Evolutionary conservation across 2,797 vertebrate species (phyloP).

Genomic region (Myotis planiceps): DNA sequence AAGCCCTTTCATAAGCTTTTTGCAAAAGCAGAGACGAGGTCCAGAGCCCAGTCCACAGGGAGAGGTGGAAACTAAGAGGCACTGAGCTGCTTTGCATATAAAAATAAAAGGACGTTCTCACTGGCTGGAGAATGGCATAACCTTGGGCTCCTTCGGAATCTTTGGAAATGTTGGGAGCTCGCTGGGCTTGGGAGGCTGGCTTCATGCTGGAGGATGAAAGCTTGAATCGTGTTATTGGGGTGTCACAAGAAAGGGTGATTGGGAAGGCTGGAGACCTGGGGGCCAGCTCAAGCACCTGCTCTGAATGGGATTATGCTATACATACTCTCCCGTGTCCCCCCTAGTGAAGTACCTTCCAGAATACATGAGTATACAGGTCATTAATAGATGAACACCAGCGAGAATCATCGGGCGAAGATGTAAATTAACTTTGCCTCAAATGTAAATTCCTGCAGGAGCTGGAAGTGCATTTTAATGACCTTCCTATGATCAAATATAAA

Average conservation of each 20-base stretch:
- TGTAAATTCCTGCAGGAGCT: conserved; percentile 31
- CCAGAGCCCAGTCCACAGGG: not conserved
- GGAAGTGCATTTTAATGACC: conserved; percentile 61
- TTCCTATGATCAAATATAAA: conserved; percentile 32
- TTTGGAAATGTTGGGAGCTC: not conserved
- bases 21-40: not conserved
- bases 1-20: not conserved
- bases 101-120: not conserved
- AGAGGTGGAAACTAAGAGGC: not conserved
- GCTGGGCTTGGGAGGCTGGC: not conserved
- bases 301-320: too few species aligned
- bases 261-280: not conserved
- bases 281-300: not conserved
- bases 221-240: not conserved
- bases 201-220: not conserved
- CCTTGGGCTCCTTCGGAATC: not conserved
- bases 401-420: not conserved
- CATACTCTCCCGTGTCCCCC: not conserved
- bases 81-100: not conserved
- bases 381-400: conserved; percentile 31
- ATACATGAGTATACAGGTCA: not conserved
- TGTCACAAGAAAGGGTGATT: not conserved
- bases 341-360: not conserved
- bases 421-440: conserved; percentile 63
- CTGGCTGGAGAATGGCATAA: not conserved